Evolutionary conservation across 2,888 invertebrate genomes (phyloP), one percentile per base, ranked within the genome.

Genomic region (Tiphia femorata): DNA sequence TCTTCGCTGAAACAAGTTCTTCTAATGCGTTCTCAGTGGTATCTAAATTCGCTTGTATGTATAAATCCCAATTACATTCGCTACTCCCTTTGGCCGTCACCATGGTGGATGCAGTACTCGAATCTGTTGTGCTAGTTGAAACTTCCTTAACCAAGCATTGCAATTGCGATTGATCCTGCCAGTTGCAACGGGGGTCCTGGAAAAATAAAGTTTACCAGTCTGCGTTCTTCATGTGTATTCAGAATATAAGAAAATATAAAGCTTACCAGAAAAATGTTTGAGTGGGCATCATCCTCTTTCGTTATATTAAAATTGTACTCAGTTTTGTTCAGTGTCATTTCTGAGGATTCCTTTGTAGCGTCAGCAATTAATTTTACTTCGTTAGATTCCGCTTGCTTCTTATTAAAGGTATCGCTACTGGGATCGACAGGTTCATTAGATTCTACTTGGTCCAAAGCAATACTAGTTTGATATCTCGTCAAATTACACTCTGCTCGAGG

Each of bases 391-490:
- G 47, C 19, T 30, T 44, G 55, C 41, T 50, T 51, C n/a, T 44
- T 51, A 25, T 70, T 61, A 20, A 64, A 44, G 14, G 33, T 47
- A 21, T 49, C 59, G 44, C 25, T 63, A 23, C 35, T 35, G 23
- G 52, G 58, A 43, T 59, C 56, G n/a, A 30, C 25, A 8, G 41
- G 47, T 17, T 40, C 60, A 37, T 62, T 70, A 19, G 62, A 65
- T 30, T 81, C 81, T 10, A 81, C 78, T 59, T 79, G 78, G 63
- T 82, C 75, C 38, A 82, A 65, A 3, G 77, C 77, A 41, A 64
- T 66, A 53, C 78, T 80, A 2, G 82, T 82, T 66, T 81, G 77
- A 58, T 82, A 82, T 55, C 80, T 72, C 5, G 77, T 59, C 38
- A 82, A 52, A 64, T 79, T 80, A 55, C 74, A 75, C 51, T 78